phyloP scores from a whole-genome alignment of 2,888 invertebrate species.

The Lymantria dispar region DNA sequence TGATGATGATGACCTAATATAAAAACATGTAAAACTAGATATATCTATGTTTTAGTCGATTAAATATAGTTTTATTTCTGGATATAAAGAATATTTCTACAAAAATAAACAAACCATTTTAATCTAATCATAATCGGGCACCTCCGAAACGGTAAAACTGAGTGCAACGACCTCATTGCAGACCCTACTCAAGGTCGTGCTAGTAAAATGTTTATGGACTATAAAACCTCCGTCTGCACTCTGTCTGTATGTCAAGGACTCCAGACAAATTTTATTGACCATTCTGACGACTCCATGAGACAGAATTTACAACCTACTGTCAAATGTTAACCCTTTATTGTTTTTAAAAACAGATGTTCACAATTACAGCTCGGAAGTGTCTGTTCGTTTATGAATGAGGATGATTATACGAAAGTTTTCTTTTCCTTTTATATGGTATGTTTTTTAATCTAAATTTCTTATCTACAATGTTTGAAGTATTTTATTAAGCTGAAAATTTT shows the following conservation, averaged over 20 bases:
- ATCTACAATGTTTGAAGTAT: no score
- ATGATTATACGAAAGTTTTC: slow-evolving; percentile 1
- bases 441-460: no score
- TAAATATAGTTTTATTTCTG: not conserved
- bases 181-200: slow-evolving; percentile 78
- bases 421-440: not conserved
- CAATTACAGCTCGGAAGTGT: slow-evolving; percentile 4
- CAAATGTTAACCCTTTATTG: slow-evolving; percentile 48
- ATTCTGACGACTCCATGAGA: slow-evolving; percentile 55
- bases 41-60: not conserved
- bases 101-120: slow-evolving; percentile 19
- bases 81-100: not conserved
- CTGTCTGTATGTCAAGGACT: slow-evolving; percentile 81
- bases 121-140: slow-evolving; percentile 44
- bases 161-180: slow-evolving; percentile 80
- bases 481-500: no score
- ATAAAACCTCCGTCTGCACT: slow-evolving; percentile 77
- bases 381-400: slow-evolving; percentile 10
- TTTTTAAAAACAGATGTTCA: slow-evolving; percentile 44
- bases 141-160: slow-evolving; percentile 59
- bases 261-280: slow-evolving; percentile 75
- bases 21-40: no score
- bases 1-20: no score
- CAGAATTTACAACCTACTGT: slow-evolving; percentile 49
- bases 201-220: slow-evolving; percentile 82